Evolutionary conservation across 2,797 vertebrate species (phyloP), one percentile per base, ranked within the genome.

Genomic region (Aotus griseimembra): DNA sequence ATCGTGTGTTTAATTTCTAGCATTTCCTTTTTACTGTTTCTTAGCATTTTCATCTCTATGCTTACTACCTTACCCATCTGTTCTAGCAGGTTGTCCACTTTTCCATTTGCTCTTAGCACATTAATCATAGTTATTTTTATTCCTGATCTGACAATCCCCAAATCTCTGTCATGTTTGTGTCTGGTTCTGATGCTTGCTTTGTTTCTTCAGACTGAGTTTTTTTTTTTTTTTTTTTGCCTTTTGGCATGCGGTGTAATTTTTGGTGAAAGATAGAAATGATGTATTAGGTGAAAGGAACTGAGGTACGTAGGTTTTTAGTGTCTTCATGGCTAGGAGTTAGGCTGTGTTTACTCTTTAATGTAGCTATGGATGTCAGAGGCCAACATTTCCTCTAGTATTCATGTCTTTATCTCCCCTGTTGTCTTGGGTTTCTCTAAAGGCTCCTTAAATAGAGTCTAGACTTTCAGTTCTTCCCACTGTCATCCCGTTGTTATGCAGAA

Each of bases 381-480:
- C 91, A 67, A 20, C 33, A 20, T 20, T 76, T 67, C 13, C n/a
- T 70, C 26, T 79, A 20, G 26, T 10, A 33, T 50, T 19, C 67
- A 79, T 44, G 72, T 44, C 64, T 28, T 61, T 72, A 20, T 72
- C 75, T 86, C 15, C 2, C 8, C 20, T 33, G 11, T 17, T 41
- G 36, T 30, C 50, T 58, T 57, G 28, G 46, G 50, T n/a, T 86
- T 88, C 48, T 52, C 72, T 75, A 39, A 30, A 88, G 26, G 28
- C 20, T 46, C 50, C 50, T 36, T 26, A 61, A 75, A 0, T 44
- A 36, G n/a, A 82, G 28, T n/a, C 39, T 52, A 7, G 30, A 5
- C n/a, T 73, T 19, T 15, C 5, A 5, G 3, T 12, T 39, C 1
- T 73, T 72, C 39, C 3, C 0, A 1, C 36, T 50, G 14, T 17